Evolutionary conservation across 2,888 invertebrate species (phyloP).

Genomic region (Pterostichus niger): DNA sequence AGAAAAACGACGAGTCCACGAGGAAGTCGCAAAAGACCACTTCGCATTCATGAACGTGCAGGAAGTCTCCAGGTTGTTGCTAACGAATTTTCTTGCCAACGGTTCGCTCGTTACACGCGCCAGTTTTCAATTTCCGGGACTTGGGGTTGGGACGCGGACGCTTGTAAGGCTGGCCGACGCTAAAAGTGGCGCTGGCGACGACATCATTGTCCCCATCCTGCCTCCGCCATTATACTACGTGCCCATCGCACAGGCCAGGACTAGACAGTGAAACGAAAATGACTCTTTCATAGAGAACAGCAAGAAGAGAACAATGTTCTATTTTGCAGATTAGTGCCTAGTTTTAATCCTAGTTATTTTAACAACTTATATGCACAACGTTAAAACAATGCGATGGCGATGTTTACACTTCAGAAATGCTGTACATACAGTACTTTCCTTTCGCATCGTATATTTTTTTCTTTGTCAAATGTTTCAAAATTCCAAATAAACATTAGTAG

Average conservation of each 20-base stretch:
- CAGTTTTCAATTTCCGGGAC: constrained; percentile 64
- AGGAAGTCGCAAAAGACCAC: constrained; percentile 46
- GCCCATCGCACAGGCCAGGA: constrained; percentile 17
- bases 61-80: constrained; percentile 63
- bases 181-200: constrained; percentile 15
- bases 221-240: constrained; percentile 9
- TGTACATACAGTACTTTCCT: too few relatives aligned
- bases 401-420: too few relatives aligned
- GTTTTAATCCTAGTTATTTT: too few relatives aligned
- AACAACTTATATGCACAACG: too few relatives aligned
- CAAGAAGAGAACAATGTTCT: background rate
- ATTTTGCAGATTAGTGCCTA: background rate
- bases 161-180: background rate
- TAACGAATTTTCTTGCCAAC: constrained; percentile 62
- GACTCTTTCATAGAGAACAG: background rate
- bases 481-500: too few relatives aligned
- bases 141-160: constrained; percentile 5
- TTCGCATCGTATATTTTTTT: too few relatives aligned
- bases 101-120: constrained; percentile 65
- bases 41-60: constrained; percentile 62
- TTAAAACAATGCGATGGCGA: too few relatives aligned
- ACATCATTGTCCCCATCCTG: background rate
- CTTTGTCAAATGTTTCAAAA: too few relatives aligned
- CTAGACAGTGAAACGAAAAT: background rate
- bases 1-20: constrained; percentile 27